Evolutionary conservation across 2,797 vertebrate genomes (phyloP).

Genomic region (Thaleichthys pacificus): DNA sequence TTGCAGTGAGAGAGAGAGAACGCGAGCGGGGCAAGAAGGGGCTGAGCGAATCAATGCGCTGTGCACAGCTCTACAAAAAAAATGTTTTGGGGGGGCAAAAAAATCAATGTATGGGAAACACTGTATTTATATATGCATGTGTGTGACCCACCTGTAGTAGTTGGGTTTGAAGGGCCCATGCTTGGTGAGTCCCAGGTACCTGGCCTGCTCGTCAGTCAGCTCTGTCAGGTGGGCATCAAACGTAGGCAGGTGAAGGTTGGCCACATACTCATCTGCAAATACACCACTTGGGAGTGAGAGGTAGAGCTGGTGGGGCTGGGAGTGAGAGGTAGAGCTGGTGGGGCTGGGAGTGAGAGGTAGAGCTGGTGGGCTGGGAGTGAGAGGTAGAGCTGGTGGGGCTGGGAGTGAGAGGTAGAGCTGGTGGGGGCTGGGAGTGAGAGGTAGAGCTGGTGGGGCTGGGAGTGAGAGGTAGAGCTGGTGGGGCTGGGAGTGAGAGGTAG

Average conservation of each 20-base stretch:
- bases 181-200: constrained; percentile 87
- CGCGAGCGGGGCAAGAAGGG: no score
- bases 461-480: neutral
- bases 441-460: neutral
- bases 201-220: constrained; percentile 86
- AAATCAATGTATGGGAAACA: no score
- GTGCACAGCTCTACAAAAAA: no score
- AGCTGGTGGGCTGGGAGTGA: constrained; percentile 2
- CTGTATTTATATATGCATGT: neutral
- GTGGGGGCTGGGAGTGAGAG: no score
- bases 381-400: neutral
- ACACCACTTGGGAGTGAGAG: neutral
- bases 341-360: neutral
- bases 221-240: constrained; percentile 89
- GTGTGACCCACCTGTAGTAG: constrained; percentile 80
- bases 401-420: no score
- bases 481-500: neutral
- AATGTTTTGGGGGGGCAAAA: no score
- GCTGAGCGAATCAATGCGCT: neutral
- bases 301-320: neutral
- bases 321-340: neutral
- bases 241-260: constrained; percentile 85
- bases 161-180: constrained; percentile 90
- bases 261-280: constrained; percentile 82
- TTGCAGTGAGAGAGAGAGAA: no score